A percentile compares a stretch with the other conserved stretches of the same genome.
Conservation (phyloP, 2,113 vertebrate genomes). For the Colinus virginianus region DNA sequence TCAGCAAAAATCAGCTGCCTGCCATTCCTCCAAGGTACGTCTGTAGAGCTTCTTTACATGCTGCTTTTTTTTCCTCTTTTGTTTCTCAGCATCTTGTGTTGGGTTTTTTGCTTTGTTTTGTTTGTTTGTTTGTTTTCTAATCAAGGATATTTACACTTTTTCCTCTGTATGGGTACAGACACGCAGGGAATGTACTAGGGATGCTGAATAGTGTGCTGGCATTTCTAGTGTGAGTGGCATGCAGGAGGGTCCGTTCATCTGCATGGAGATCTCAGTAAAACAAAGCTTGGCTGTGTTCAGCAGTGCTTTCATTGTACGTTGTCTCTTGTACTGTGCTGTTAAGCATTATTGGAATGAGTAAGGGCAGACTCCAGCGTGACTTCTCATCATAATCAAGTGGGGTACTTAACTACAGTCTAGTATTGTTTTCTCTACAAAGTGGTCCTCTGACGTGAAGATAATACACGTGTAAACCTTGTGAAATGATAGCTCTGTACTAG, state of each 20-base stretch:
- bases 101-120: too few species aligned
- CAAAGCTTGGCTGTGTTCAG: accelerated
- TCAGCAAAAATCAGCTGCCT: constrained; percentile 92
- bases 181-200: accelerated
- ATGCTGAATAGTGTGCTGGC: accelerated
- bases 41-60: not conserved
- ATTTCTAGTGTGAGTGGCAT: accelerated
- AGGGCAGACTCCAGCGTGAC: not conserved
- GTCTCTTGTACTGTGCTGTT: not conserved
- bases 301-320: accelerated
- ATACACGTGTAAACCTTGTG: not conserved
- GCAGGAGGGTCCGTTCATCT: not conserved
- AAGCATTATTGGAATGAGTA: not conserved
- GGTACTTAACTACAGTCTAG: not conserved
- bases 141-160: not conserved
- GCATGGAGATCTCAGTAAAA: accelerated
- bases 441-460: accelerated
- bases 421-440: not conserved
- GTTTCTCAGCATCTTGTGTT: not conserved
- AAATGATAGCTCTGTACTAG: not conserved
- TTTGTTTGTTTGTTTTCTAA: not conserved
- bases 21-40: constrained; percentile 86
- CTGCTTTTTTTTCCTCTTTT: not conserved
- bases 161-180: accelerated
- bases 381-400: not conserved